A percentile compares a stretch with the other conserved stretches of the same genome.
These are phyloP conservation scores for Chelonoidis abingdonii DNA, from an alignment of 2,113 vertebrate genomes.

Conservation along the genomic window DNA sequence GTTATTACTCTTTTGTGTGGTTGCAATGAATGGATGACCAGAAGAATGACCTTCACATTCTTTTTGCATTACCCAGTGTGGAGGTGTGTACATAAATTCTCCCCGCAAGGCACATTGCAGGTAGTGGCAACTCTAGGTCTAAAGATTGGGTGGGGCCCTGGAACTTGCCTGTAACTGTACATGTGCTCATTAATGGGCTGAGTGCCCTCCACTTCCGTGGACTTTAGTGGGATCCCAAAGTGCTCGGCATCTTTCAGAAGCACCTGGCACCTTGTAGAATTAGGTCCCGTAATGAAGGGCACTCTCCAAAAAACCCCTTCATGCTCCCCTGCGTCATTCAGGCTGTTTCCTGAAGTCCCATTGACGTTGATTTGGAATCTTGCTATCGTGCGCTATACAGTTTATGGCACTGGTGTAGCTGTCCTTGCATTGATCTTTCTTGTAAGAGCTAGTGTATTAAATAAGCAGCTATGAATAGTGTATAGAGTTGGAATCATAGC, in stretches of 20 bases:
- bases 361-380: not conserved
- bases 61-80: conserved; percentile 42
- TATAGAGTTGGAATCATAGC: not conserved
- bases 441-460: not conserved
- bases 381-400: accelerated
- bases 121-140: conserved; percentile 32
- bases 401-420: not conserved
- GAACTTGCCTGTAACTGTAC: not conserved
- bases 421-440: not conserved
- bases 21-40: not conserved
- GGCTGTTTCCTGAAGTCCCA: not conserved
- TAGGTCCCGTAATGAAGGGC: too few species aligned
- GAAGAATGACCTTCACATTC: conserved; percentile 14
- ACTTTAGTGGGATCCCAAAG: not conserved
- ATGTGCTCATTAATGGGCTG: not conserved
- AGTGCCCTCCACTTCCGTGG: not conserved
- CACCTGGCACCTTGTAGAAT: not conserved
- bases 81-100: conserved; percentile 1
- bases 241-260: not conserved
- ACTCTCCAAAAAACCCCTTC: not conserved
- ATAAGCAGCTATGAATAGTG: not conserved
- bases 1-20: not conserved
- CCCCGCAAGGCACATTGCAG: conserved; percentile 10
- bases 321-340: not conserved
- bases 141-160: not conserved